phyloP scores from a whole-genome alignment of 2,113 vertebrate species.

The Mus spicilegus region DNA sequence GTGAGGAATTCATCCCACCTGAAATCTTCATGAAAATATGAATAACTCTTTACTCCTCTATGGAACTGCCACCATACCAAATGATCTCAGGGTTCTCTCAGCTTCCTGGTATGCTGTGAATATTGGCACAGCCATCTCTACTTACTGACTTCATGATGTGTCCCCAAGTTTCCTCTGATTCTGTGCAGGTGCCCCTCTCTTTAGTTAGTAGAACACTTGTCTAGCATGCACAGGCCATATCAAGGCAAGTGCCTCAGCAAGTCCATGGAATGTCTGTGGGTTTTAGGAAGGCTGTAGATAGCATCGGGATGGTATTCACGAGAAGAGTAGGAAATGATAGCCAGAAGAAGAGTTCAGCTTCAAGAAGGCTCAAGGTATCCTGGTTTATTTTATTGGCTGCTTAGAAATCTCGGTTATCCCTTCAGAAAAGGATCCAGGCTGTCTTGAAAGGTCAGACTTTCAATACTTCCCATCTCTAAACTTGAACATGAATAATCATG shows the following conservation, averaged over 20 bases:
- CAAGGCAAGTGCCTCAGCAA: background rate
- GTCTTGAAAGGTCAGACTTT: background rate
- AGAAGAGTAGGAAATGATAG: background rate
- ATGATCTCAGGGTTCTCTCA: background rate
- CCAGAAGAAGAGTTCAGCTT: background rate
- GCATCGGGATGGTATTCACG: background rate
- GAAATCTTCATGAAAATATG: background rate
- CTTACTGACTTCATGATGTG: background rate
- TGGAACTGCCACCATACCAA: background rate
- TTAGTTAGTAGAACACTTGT: background rate
- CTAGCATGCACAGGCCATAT: background rate
- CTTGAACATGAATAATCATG: no score
- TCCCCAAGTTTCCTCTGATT: rapidly evolving
- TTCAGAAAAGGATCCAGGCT: background rate
- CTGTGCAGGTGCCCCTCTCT: no score
- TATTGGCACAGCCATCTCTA: background rate
- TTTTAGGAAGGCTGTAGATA: background rate
- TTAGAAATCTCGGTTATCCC: background rate
- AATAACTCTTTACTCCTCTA: background rate
- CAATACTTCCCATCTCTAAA: no score
- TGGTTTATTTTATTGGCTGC: background rate
- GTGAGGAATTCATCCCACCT: background rate
- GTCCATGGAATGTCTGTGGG: no score
- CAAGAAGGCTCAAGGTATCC: no score
- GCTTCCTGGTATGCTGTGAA: rapidly evolving